A percentile compares a stretch with the other conserved stretches of the same genome.
Evolutionary conservation across 2,888 invertebrate genomes (phyloP).

Genomic region (Leucophora obtusa): DNA sequence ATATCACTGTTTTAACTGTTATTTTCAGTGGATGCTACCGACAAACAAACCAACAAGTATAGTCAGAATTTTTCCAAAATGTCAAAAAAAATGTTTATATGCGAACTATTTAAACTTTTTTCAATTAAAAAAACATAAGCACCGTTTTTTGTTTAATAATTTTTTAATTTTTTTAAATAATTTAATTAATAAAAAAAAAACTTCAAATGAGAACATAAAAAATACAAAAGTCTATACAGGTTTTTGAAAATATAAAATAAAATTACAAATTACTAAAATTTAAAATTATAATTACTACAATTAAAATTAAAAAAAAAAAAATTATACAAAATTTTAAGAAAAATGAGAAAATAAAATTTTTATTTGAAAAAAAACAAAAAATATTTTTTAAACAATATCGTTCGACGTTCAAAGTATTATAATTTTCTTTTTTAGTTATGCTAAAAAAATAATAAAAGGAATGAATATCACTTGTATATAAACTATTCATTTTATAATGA

Average conservation of each 20-base stretch:
- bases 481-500: constrained; percentile 34
- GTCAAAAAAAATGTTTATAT: no score
- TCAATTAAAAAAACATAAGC: neutral
- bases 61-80: no score
- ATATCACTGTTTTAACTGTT: no score
- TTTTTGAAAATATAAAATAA: constrained; percentile 28
- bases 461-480: constrained; percentile 67
- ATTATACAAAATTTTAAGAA: constrained; percentile 19
- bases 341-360: constrained; percentile 2
- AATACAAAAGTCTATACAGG: constrained; percentile 48
- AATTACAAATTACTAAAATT: constrained; percentile 16
- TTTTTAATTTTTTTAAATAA: constrained; percentile 40
- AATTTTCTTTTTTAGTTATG: constrained; percentile 32
- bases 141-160: constrained; percentile 4
- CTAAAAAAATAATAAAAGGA: constrained; percentile 58
- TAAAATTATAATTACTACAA: neutral
- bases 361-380: constrained; percentile 3
- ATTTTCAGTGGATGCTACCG: no score
- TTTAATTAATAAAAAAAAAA: constrained; percentile 42
- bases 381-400: constrained; percentile 45
- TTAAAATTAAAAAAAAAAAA: constrained; percentile 27
- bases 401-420: constrained; percentile 61
- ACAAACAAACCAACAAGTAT: no score
- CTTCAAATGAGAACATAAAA: constrained; percentile 48
- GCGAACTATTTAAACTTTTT: no score